phyloP scores from a whole-genome alignment of 2,888 invertebrate genomes.

The Cistogaster globosa region DNA sequence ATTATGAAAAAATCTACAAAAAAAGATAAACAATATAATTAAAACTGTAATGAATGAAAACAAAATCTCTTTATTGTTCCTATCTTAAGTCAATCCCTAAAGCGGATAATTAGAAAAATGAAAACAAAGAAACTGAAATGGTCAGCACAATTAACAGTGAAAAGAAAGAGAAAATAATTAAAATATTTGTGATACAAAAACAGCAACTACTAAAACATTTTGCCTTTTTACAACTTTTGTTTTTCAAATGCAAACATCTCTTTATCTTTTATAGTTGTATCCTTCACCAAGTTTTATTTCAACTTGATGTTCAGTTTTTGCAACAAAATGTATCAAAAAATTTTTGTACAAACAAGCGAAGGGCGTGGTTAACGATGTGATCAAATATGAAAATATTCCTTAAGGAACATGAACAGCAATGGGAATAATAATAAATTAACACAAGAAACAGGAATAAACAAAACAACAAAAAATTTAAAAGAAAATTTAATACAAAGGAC shows the following conservation, averaged over 20 bases:
- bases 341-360: slow-evolving; percentile 58
- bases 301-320: slow-evolving; percentile 35
- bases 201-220: not conserved
- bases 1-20: slow-evolving; percentile 29
- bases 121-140: slow-evolving; percentile 35
- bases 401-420: slow-evolving; percentile 51
- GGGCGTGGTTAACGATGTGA: slow-evolving; percentile 64
- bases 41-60: slow-evolving; percentile 46
- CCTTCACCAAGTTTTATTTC: too few relatives aligned
- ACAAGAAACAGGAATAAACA: slow-evolving; percentile 32
- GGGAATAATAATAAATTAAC: slow-evolving; percentile 24
- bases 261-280: not conserved
- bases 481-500: slow-evolving; percentile 8
- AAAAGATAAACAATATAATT: slow-evolving; percentile 41
- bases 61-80: slow-evolving; percentile 43
- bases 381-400: slow-evolving; percentile 66
- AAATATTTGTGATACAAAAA: slow-evolving; percentile 23
- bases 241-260: slow-evolving; percentile 14
- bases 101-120: slow-evolving; percentile 66
- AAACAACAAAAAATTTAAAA: slow-evolving; percentile 16
- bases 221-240: not conserved
- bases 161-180: slow-evolving; percentile 39
- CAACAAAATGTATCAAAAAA: slow-evolving; percentile 47
- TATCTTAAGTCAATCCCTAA: slow-evolving; percentile 66
- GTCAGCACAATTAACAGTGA: slow-evolving; percentile 21